Percentiles rank a stretch among this genome's conserved stretches.
Evolutionary conservation across 2,113 vertebrate genomes (phyloP).

Genomic region (Cinclus mexicanus): DNA sequence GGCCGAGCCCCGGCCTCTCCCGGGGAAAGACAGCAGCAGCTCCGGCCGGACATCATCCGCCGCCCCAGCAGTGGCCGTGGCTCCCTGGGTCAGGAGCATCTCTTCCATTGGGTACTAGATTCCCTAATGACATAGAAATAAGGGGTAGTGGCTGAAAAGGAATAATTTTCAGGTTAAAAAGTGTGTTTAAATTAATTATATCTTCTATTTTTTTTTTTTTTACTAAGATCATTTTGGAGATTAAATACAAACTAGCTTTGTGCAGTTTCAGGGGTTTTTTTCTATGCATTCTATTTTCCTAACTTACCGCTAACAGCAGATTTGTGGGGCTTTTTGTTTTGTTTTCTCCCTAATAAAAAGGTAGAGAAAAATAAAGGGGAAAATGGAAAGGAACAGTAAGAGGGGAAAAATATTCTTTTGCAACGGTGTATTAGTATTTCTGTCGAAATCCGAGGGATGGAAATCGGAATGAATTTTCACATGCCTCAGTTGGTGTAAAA

Average conservation of each 20-base stretch:
- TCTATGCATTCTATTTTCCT: fast-evolving
- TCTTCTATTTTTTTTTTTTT: fast-evolving
- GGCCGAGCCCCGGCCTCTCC: not conserved
- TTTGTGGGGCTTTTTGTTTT: too few relatives aligned
- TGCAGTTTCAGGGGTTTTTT: not conserved
- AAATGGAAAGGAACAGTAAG: not conserved
- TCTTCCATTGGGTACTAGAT: fast-evolving
- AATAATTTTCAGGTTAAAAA: not conserved
- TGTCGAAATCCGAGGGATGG: not conserved
- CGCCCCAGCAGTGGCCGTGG: fast-evolving
- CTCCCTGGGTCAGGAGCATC: not conserved
- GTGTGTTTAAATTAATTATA: not conserved
- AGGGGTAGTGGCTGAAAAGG: fast-evolving
- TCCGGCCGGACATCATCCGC: fast-evolving
- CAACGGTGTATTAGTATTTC: not conserved
- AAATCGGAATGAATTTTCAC: not conserved
- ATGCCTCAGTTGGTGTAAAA: not conserved
- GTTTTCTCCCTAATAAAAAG: not conserved
- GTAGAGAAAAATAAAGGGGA: not conserved
- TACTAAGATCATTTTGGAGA: not conserved
- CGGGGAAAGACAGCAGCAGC: too few relatives aligned
- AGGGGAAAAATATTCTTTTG: not conserved
- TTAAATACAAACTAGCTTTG: not conserved
- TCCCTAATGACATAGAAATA: not conserved
- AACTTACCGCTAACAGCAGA: fast-evolving